phyloP scores from a whole-genome alignment of 2,113 vertebrate genomes.

The Catharus bicknelli region DNA sequence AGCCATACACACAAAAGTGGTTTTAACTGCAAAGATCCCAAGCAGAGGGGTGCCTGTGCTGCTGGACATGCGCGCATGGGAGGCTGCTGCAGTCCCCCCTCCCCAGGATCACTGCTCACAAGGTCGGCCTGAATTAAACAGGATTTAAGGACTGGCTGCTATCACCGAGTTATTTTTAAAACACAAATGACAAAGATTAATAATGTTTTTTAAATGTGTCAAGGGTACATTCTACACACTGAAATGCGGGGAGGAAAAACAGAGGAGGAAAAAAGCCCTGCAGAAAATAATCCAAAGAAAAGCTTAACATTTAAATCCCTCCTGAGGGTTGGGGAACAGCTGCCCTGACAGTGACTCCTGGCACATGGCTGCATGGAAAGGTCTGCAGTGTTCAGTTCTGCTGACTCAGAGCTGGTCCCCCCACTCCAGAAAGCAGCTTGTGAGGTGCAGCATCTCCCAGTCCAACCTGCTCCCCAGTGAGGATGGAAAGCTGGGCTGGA shows the following conservation, averaged over 20 bases:
- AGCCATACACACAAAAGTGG: slow-evolving; percentile 33
- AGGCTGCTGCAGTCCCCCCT: background rate
- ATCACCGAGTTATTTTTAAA: slow-evolving; percentile 17
- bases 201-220: slow-evolving; percentile 42
- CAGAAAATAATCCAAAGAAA: slow-evolving; percentile 13
- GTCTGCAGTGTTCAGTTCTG: background rate
- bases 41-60: background rate
- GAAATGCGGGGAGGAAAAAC: background rate
- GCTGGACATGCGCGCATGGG: background rate
- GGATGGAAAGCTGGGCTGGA: background rate
- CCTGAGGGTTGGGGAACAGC: background rate
- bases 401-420: background rate
- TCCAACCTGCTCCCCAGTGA: background rate
- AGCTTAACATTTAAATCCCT: slow-evolving; percentile 12
- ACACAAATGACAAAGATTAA: slow-evolving; percentile 45
- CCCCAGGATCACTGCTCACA: background rate
- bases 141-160: slow-evolving; percentile 33
- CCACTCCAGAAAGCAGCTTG: accelerated
- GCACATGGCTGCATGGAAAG: background rate
- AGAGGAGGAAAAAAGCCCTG: background rate
- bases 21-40: slow-evolving; percentile 61
- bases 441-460: background rate
- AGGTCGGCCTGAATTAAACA: background rate
- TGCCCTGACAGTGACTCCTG: background rate
- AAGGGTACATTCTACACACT: background rate